Evolutionary conservation across 2,113 vertebrate species (phyloP).

Genomic region (Brevimyrus niger): DNA sequence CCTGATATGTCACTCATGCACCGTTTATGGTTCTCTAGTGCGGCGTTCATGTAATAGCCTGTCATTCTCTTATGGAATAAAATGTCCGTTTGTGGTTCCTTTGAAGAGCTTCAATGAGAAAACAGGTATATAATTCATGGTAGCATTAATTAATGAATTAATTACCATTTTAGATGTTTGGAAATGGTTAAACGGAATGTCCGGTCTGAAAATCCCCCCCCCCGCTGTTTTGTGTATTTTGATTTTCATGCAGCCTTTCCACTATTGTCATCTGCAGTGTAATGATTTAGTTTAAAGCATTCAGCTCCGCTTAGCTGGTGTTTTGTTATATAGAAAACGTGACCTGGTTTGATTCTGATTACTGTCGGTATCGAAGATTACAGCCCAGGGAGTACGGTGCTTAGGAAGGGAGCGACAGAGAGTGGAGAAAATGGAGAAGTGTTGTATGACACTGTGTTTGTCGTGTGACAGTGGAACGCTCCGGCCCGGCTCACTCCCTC

Average conservation of each 20-base stretch:
- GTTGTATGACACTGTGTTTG: not conserved
- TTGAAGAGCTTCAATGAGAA: not conserved
- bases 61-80: not conserved
- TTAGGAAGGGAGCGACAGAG: not conserved
- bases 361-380: not conserved
- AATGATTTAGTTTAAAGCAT: not conserved
- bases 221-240: not conserved
- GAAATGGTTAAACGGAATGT: not conserved
- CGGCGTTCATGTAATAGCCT: not conserved
- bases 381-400: not conserved
- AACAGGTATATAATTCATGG: not conserved
- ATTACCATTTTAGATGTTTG: not conserved
- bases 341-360: not conserved
- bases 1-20: not conserved
- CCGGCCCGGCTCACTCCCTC: slow-evolving; percentile 3
- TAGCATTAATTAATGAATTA: not conserved
- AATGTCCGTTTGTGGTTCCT: not conserved
- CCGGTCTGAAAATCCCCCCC: not conserved
- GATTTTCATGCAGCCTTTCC: not conserved
- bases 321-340: not conserved
- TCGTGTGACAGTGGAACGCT: slow-evolving; percentile 3
- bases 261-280: not conserved
- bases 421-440: not conserved
- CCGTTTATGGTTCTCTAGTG: not conserved
- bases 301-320: not conserved